Evolutionary conservation across 1,140 invertebrate genomes (phyloP), one percentile per base, ranked within the genome.

Genomic region (Onthophagus taurus): DNA sequence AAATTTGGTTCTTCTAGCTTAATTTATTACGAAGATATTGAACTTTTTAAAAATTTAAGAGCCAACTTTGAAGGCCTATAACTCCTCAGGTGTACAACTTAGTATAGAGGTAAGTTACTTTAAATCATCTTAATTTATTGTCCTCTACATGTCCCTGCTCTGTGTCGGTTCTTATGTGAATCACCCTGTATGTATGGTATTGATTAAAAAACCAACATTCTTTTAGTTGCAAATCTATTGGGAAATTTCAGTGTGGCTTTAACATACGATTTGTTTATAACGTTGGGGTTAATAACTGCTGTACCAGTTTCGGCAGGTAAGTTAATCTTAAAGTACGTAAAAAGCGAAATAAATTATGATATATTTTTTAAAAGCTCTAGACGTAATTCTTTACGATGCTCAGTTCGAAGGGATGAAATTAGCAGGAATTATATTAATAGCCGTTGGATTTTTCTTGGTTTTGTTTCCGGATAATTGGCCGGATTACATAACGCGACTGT

Each of bases 401-500:
- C 73, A 81, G 50, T 95, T 95, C 65, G 80, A 85, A 55, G 90
- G 89, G 12, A 96, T 95, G 91, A 92, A 94, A 69, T 67, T 95
- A 49, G 86, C 89, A 16, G 91, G 91, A 39, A 86, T 94, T 56
- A 83, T 94, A 44, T 69, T 94, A 9, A 92, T 94, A 54, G 77
- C 83, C 3, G 84, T 90, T 39, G 89, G 89, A 37, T 93, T 94
- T 69, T 88, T 90, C 59, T 74, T 95, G 21, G 89, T 94, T 36
- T 87, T 95, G 78, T 87, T 96, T 54, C 92, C 91, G 2, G 85
- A 91, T 61, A 91, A 94, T 67, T 96, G 91, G 91, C 89, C 90
- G 2, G 84, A 92, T 60, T 93, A 92, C 61, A 88, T 93, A 59
- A 90, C 87, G 48, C 74, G 85, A 53, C 67, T 92, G 34, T 72